Base-by-base conservation (phyloP, 1,140 invertebrate species). In the Drosophila pallidifrons region DNA sequence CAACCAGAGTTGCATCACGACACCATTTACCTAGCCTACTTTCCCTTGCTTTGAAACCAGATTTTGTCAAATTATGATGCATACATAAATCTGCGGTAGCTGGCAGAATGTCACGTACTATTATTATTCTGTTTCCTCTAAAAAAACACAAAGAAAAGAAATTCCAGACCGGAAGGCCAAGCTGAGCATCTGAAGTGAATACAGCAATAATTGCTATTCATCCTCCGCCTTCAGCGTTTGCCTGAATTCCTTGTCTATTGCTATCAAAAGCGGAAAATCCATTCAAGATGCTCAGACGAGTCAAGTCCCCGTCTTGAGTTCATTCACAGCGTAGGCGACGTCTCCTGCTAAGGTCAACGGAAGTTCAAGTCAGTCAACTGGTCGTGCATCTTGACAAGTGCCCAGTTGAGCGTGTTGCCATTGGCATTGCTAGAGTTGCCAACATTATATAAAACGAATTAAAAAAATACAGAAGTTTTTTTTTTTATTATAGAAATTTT, bases 341-440 rank as follows among this genome's bases (percentile, higher is more conserved):
- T 8, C 68, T 75, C 59, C 54, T 65, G 35, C 32, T 64, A 54
- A 75, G 73, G 73, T 75, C 67, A 71, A 71, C 49, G 68, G 60
- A 58, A 57, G 58, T 41, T 38, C 16, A 51, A 59, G 8, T 32
- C 8, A 43, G 45, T 30, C n/a, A 69, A 63, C 66, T 63, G 59
- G 73, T 75, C 67, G 45, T 49, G 45, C 28, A 47, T 43, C 61
- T 54, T 54, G 49, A 15, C 25, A 46, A 60, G 58, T 45, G 57
- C 8, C n/a, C 45, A 38, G 15, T 47, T 64, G 55, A 32, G 38
- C 13, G 54, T 30, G 13, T 15, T 25, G 30, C 15, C n/a, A 30
- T 30, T 20, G 11, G 35, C 32, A 7, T 16, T 28, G 35, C 11
- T 20, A 64, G 68, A n/a, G 60, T 71, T 45, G 61, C 15, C 32